Evolutionary conservation across 2,888 invertebrate genomes (phyloP), one percentile per base, ranked within the genome.

Genomic region (Cantharis lateralis): DNA sequence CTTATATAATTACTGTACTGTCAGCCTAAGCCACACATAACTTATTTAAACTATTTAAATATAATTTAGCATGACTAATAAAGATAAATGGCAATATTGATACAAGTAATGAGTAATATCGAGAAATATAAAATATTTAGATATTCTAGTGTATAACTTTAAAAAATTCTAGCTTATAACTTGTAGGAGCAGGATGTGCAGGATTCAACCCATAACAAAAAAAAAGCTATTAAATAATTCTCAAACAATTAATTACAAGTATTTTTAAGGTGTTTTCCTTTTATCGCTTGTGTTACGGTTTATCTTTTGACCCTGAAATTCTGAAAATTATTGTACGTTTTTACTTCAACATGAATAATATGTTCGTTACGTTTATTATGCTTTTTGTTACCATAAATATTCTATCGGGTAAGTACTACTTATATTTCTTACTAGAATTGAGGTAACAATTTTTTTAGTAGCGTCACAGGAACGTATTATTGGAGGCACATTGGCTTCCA

Each of bases 401-500:
- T 48, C 7, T 48, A 48, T 9, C 4, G n/a, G 48, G 48, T 48
- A 48, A 48, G 48, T 48, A n/a, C 48, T 4, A n/a, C n/a, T n/a
- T n/a, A n/a, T n/a, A n/a, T 48, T n/a, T 48, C 13, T 48, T 7
- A n/a, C n/a, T n/a, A n/a, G n/a, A n/a, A n/a, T n/a, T n/a, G n/a
- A n/a, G n/a, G n/a, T n/a, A n/a, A n/a, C n/a, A n/a, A n/a, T 48
- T 48, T n/a, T n/a, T 48, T 48, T 7, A 48, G 48, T 48, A 1
- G 3, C 3, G n/a, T n/a, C n/a, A n/a, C 13, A 24, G 18, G 18
- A 62, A 15, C 70, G 75, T 3, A 76, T 76, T 16, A 48, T 76
- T 2, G 70, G 70, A 1, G 76, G 76, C 5, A 69, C n/a, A 7
- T 0, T 20, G 7, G 26, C 20, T 10, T 24, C 48, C n/a, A 70